Evolutionary conservation across 2,113 vertebrate species (phyloP).

Genomic region (Buteo buteo): DNA sequence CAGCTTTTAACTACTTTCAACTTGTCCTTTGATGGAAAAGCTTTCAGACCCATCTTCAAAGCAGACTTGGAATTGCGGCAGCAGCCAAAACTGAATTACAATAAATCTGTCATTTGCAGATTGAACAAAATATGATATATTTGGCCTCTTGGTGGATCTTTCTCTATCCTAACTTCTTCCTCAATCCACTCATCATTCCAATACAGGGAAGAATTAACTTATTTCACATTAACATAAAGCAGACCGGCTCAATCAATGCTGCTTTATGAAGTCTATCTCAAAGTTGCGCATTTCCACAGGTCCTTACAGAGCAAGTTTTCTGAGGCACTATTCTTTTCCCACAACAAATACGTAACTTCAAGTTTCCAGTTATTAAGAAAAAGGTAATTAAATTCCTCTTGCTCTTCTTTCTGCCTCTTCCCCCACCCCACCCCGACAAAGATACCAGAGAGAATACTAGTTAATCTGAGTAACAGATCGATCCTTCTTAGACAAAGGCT

Average conservation of each 20-base stretch:
- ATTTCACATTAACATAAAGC: neutral
- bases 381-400: neutral
- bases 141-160: neutral
- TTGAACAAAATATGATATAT: neutral
- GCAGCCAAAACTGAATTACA: neutral
- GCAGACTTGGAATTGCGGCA: neutral
- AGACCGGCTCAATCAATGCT: neutral
- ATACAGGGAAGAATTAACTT: neutral
- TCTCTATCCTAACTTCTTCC: neutral
- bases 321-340: neutral
- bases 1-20: neutral
- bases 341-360: neutral
- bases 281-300: neutral
- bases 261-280: neutral
- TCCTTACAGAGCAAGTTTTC: neutral
- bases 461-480: neutral
- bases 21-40: neutral
- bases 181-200: neutral
- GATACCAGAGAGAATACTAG: neutral
- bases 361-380: neutral
- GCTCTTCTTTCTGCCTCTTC: too few relatives aligned
- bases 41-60: neutral
- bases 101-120: neutral
- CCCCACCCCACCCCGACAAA: too few relatives aligned
- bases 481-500: neutral